Base-by-base conservation (phyloP, 2,888 invertebrate species). In the Andrena bicolor region DNA sequence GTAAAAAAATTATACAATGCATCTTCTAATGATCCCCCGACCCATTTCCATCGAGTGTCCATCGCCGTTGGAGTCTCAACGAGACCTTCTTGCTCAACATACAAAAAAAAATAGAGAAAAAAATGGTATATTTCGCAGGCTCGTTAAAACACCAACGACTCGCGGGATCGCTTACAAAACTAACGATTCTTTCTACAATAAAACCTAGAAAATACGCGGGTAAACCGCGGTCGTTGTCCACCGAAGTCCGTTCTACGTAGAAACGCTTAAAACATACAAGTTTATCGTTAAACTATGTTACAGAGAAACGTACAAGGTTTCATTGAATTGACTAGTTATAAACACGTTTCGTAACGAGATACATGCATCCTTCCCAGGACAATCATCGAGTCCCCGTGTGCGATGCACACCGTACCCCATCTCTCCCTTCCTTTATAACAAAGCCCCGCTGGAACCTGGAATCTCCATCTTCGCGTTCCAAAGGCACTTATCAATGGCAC, bases 251-350 rank as follows among this genome's bases (percentile, higher is more conserved):
- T 61, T 51, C 81, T 16, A 78, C 80, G 80, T 84, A 83, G 65
- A 86, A 86, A 87, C 70, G 68, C 77, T 56, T 81, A 82, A 41
- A 41, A 78, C 83, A 53, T 80, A 64, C n/a, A 76, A 13, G 76
- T 65, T 79, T 86, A 84, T 53, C 28, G 35, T 56, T 85, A 84
- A 61, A 79, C 82, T 84, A 85, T 86, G 70, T 80, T 90, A 90
- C 89, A 90, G 73, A 78, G 80, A 87, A 86, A 84, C 83, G 56
- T 88, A 80, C 82, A 86, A 58, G 63, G 61, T 80, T 86, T 88
- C 58, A 83, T 85, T 49, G 41, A 83, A 72, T 92, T 92, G 93
- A 93, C 93, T 93, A 93, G 93, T 92, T 90, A 90, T 87, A 93
- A 91, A 92, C 92, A 90, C 90, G 89, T 90, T 86, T 88, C 88